Evolutionary conservation across 2,888 invertebrate genomes (phyloP).

Genomic region (Stomorhina lunata): DNA sequence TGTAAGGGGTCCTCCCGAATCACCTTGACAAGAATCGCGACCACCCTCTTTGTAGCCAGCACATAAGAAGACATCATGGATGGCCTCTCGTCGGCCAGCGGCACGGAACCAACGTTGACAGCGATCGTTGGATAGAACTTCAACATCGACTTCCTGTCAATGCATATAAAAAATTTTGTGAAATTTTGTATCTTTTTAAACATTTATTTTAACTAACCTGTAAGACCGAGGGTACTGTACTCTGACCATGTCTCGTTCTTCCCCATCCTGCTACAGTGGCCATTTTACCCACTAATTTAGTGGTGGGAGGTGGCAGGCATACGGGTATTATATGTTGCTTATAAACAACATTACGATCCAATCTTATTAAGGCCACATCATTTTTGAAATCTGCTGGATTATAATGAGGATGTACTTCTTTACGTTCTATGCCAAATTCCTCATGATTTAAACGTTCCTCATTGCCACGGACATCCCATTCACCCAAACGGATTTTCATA

Average conservation of each 20-base stretch:
- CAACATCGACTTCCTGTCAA: conserved; percentile 88
- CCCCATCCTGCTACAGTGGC: conserved; percentile 97
- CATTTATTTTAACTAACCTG: conserved; percentile 80
- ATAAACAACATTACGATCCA: conserved; percentile 90
- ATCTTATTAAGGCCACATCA: conserved; percentile 90
- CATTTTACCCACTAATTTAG: conserved; percentile 91
- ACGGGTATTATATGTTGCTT: conserved; percentile 96
- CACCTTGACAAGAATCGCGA: conserved; percentile 87
- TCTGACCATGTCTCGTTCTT: conserved; percentile 92
- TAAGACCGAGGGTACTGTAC: conserved; percentile 91
- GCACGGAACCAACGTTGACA: conserved; percentile 96
- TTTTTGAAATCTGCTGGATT: conserved; percentile 95
- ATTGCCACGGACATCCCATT: conserved; percentile 94
- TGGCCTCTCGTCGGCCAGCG: conserved; percentile 93
- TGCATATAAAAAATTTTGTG: neutral
- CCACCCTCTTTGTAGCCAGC: conserved; percentile 95
- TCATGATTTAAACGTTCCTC: conserved; percentile 92
- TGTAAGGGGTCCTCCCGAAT: conserved; percentile 94
- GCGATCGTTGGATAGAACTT: conserved; percentile 92
- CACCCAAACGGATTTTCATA: conserved; percentile 92
- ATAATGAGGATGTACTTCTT: conserved; percentile 94
- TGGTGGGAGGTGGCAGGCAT: conserved; percentile 89
- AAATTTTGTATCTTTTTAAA: neutral
- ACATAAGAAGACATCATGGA: conserved; percentile 95
- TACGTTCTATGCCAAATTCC: conserved; percentile 92